Percentiles rank a stretch among this genome's conserved stretches.
phyloP scores from a whole-genome alignment of 2,113 vertebrate species.

The Fukomys damarensis region DNA sequence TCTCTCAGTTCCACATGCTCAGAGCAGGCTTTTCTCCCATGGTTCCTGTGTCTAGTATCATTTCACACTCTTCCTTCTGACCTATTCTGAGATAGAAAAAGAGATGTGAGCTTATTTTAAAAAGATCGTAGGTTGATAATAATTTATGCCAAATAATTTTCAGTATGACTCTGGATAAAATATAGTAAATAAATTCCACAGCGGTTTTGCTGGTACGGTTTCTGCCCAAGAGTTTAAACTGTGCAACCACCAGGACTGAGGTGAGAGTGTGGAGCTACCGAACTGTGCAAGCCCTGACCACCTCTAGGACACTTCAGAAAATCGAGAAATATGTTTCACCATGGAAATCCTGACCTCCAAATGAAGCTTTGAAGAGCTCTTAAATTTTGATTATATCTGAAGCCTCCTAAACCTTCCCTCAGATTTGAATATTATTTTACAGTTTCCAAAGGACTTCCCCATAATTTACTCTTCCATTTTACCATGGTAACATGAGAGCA shows the following conservation, averaged over 20 bases:
- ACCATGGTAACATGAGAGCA: background rate
- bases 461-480: background rate
- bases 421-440: background rate
- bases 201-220: slow-evolving; percentile 24
- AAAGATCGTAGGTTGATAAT: slow-evolving; percentile 12
- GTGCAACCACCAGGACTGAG: background rate
- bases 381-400: slow-evolving; percentile 30
- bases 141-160: slow-evolving; percentile 29
- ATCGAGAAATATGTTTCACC: background rate
- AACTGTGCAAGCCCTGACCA: background rate
- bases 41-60: background rate
- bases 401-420: background rate
- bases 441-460: background rate
- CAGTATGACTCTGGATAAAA: background rate
- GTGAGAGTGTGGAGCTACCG: background rate
- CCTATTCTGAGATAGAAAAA: slow-evolving; percentile 43
- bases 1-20: background rate
- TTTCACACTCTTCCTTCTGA: slow-evolving; percentile 28
- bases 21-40: background rate
- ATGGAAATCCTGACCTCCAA: background rate
- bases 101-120: background rate
- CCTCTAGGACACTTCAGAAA: background rate
- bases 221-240: slow-evolving; percentile 29
- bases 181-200: background rate
- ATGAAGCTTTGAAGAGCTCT: background rate